Evolutionary conservation across 2,113 vertebrate species (phyloP).

Genomic region (Rhabdornis inornatus): DNA sequence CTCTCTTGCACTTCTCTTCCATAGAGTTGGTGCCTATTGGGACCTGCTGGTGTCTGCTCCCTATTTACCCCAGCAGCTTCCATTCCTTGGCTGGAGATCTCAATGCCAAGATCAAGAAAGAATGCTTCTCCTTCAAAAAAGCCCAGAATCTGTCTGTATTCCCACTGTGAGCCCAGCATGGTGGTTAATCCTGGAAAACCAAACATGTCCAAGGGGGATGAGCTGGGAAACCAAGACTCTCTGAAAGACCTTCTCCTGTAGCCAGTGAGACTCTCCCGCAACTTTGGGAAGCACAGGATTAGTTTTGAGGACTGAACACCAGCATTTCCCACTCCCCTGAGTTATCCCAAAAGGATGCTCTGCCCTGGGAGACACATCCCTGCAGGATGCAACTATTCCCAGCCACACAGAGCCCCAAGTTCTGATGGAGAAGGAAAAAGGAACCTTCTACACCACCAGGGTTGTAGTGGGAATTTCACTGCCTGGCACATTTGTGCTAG

Average conservation of each 20-base stretch:
- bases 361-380: neutral
- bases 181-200: neutral
- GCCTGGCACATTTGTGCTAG: fast-evolving
- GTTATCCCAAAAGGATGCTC: neutral
- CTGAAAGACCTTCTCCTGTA: neutral
- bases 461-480: fast-evolving
- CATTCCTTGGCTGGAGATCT: neutral
- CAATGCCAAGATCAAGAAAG: neutral
- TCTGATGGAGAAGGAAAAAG: neutral
- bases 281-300: neutral
- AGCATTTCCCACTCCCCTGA: neutral
- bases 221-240: fast-evolving
- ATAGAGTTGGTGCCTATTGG: neutral
- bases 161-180: fast-evolving
- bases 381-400: neutral
- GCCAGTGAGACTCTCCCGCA: neutral
- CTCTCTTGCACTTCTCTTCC: neutral
- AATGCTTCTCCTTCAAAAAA: neutral
- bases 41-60: neutral
- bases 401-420: fast-evolving
- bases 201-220: neutral
- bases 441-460: neutral
- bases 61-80: neutral
- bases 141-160: neutral
- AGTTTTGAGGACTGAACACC: neutral